A percentile compares a stretch with the other conserved stretches of the same genome.
phyloP scores from a whole-genome alignment of 2,888 invertebrate species.

The Scaptomyza reducta region DNA sequence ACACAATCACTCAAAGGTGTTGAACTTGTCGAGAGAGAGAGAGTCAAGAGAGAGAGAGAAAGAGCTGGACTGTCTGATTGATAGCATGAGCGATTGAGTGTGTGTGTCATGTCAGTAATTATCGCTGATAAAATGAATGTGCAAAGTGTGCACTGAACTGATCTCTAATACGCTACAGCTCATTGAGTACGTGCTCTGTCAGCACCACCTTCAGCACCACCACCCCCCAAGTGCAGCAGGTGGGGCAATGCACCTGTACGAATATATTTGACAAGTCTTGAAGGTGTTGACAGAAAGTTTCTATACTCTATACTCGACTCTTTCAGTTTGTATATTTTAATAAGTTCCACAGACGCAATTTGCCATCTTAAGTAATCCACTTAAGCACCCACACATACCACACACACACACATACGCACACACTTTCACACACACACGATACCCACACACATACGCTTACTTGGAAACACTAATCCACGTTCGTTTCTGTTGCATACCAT shows the following conservation, averaged over 20 bases:
- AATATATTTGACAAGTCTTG: constrained; percentile 33
- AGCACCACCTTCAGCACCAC: constrained; percentile 1
- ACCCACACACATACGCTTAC: not conserved
- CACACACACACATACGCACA: constrained; percentile 3
- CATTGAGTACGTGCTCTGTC: constrained; percentile 34
- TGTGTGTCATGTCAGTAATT: constrained; percentile 47
- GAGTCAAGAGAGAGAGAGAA: not conserved
- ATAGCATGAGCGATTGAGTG: constrained; percentile 20
- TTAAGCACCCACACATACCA: constrained; percentile 28
- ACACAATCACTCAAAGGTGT: constrained; percentile 21
- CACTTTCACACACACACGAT: constrained; percentile 7
- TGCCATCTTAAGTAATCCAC: constrained; percentile 61
- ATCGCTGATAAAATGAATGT: constrained; percentile 57
- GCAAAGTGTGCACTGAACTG: constrained; percentile 52
- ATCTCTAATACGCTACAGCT: constrained; percentile 42
- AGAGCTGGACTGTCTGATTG: constrained; percentile 17
- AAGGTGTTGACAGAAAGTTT: not conserved
- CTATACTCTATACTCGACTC: too few species aligned
- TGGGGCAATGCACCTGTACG: constrained; percentile 6
- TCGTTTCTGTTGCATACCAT: constrained; percentile 45
- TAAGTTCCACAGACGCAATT: constrained; percentile 38
- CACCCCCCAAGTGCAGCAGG: constrained; percentile 24
- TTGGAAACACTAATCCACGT: constrained; percentile 41
- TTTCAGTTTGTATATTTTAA: constrained; percentile 16
- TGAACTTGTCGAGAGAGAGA: constrained; percentile 17